These are phyloP conservation scores for Mimas tiliae DNA, from an alignment of 2,888 invertebrate genomes.

Conservation along the genomic window DNA sequence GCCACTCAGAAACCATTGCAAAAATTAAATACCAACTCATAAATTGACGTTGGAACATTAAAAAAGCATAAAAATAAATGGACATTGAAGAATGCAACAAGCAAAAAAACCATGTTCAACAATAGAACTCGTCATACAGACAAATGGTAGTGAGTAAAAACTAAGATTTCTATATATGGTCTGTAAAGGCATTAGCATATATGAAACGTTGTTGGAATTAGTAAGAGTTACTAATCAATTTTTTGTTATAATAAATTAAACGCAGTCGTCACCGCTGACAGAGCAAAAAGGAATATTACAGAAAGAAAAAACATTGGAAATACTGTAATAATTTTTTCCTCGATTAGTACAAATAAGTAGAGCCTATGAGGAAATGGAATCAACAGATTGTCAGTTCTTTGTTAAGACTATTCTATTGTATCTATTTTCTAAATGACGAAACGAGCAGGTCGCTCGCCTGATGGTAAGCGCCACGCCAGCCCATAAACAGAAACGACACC, in stretches of 20 bases:
- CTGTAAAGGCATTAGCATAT: conserved; percentile 2
- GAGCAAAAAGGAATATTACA: background rate
- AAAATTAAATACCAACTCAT: background rate
- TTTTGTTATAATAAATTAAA: conserved; percentile 14
- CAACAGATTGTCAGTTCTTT: too few species aligned
- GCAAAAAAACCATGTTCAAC: background rate
- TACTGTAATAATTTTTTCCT: conserved; percentile 3
- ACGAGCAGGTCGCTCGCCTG: too few species aligned
- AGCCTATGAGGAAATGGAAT: too few species aligned
- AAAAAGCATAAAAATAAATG: conserved; percentile 10
- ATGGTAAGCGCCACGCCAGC: too few species aligned
- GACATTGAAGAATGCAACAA: background rate
- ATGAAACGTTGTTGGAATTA: conserved; percentile 13
- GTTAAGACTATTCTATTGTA: too few species aligned
- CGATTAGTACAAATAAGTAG: background rate
- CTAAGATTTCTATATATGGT: conserved; percentile 21
- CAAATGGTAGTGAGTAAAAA: conserved; percentile 14
- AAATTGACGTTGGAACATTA: background rate
- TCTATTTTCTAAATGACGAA: too few species aligned
- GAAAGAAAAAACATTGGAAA: background rate
- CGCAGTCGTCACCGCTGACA: background rate
- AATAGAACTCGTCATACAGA: conserved; percentile 16
- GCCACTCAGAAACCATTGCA: background rate
- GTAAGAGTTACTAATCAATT: conserved; percentile 16
- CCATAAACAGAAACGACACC: too few species aligned